Percentiles rank a stretch among this genome's conserved stretches.
Evolutionary conservation across 2,113 vertebrate species (phyloP).

Genomic region (Ptilorrhoa leucosticta): DNA sequence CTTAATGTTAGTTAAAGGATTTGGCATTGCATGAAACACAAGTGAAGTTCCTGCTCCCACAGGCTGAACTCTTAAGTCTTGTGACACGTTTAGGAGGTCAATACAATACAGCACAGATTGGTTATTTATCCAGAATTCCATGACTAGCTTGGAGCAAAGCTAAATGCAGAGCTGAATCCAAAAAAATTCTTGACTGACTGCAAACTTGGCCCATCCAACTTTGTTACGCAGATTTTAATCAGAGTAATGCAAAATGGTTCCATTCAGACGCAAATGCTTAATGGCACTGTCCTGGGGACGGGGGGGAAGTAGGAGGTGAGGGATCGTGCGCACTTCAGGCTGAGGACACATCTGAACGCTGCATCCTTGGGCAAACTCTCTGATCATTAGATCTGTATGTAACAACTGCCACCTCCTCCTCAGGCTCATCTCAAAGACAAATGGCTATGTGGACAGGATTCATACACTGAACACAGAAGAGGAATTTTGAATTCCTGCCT

Average conservation of each 20-base stretch:
- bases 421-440: not conserved
- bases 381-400: not conserved
- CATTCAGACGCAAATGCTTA: not conserved
- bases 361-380: not conserved
- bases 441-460: not conserved
- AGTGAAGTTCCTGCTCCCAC: not conserved
- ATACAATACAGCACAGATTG: not conserved
- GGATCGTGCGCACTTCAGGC: not conserved
- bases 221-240: conserved; percentile 9
- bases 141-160: rapidly evolving
- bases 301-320: not conserved
- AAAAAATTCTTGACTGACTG: not conserved
- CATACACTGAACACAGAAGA: rapidly evolving
- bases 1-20: not conserved
- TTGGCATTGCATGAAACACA: not conserved
- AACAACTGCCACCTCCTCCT: not conserved
- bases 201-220: not conserved
- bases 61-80: not conserved
- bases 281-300: rapidly evolving
- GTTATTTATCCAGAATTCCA: not conserved
- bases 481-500: not conserved
- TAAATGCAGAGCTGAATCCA: not conserved
- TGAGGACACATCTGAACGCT: not conserved
- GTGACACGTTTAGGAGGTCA: not conserved
- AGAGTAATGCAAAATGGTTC: not conserved